Evolutionary conservation across 1,140 invertebrate species (phyloP), one percentile per base, ranked within the genome.

Genomic region (Eciton burchellii): DNA sequence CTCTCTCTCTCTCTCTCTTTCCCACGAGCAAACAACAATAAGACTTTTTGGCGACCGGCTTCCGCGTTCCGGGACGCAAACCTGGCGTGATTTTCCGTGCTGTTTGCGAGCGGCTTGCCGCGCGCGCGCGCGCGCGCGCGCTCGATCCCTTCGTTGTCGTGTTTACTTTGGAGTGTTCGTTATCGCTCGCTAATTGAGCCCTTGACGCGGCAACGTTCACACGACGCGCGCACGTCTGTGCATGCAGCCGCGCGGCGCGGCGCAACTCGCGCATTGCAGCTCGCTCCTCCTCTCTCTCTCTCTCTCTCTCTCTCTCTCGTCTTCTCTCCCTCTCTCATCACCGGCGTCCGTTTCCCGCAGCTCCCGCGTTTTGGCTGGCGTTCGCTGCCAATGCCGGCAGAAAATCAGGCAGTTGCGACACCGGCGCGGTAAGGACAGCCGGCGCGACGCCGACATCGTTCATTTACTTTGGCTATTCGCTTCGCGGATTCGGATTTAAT

Each of bases 151-250:
- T 73, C 76, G 59, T 56, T 74, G 68, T 77, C 70, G 81, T 89
- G 85, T 89, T 89, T 89, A 89, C 88, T 85, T 86, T 77, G 68
- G 83, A 83, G 84, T 86, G 88, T 89, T 89, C 88, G 88, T 89
- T 89, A 89, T 89, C 88, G 88, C 81, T 83, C 88, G 83, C 86
- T 89, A 89, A 89, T 89, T 89, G 88, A 87, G 83, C 88, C 74
- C 88, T 89, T 89, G 88, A 89, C 88, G 88, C 85, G 83, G 83
- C 82, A 86, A 59, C 88, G 74, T 89, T 89, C 84, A 68, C 81
- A 70, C 81, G 87, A 70, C 59, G 68, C 49, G 47, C 74, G 66
- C 52, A n/a, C n/a, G n/a, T n/a, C n/a, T n/a, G 70, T 76, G 35
- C 24, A 43, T 79, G 65, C 72, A 35, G 56, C 47, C 47, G 68